Base-by-base conservation (phyloP, 2,113 vertebrate species). In the Sporophila hypoxantha region DNA sequence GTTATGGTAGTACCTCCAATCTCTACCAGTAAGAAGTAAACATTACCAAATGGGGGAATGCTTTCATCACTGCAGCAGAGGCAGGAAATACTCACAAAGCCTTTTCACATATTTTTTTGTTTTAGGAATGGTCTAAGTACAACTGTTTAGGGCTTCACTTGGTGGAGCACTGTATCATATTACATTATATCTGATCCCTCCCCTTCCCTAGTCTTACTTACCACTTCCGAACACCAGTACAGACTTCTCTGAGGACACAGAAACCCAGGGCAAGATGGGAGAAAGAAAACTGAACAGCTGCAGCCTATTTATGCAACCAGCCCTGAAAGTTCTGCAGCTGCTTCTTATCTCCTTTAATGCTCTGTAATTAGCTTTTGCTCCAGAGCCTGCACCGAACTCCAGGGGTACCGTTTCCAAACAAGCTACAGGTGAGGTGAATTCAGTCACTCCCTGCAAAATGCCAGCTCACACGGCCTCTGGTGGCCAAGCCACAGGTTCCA, bases 361-460 rank as follows among this genome's bases (percentile, higher is more conserved):
- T 41, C 62, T 16, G 41, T 6, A 15, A 64, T 4, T 5, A 14
- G 41, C 37, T 41, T 57, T 68, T 8, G 41, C n/a, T 16, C 37
- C 49, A 29, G 7, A n/a, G 8, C 22, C 64, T 49, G 23, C 20
- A 23, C 57, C 3, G 0, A 16, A 18, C 47, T 23, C 39, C 1
- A 1, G 30, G 16, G 30, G 23, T 30, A 65, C 36, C 0, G 0
- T 32, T 30, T 85, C 21, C n/a, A 26, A 41, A 39, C 8, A 5
- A 21, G 71, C 39, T 15, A 12, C 27, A 77, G 70, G 62, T 64
- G 49, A 81, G 75, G 59, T 68, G 55, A 71, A 59, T 42, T 23
- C 27, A 3, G 3, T 39, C 2, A 2, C 64, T 25, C 19, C 25
- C 65, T 32, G 46, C 42, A 26, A 49, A 76, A 27, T 5, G 4